Base-by-base conservation (phyloP, 2,797 vertebrate genomes). In the Enteromius radiatus region DNA sequence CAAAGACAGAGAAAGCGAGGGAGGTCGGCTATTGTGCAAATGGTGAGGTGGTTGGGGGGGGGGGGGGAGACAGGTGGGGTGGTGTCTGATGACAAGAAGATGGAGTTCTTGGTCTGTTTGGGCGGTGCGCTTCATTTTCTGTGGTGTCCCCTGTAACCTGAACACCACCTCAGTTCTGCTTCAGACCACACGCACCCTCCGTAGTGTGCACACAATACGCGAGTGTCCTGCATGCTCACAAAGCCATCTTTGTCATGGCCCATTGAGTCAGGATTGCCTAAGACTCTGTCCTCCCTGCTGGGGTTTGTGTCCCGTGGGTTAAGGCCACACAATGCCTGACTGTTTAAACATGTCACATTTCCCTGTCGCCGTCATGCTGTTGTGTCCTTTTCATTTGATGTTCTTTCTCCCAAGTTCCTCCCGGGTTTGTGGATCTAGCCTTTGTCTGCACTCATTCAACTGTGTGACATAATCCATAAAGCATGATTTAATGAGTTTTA, bases 241-340 rank as follows among this genome's bases (percentile, higher is more conserved):
- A 85, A 76, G 81, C 54, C 69, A 84, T 74, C 81, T 83, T 88
- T 86, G 85, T 86, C 65, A 67, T 71, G 76, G 75, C 52, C 59
- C 76, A 45, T 75, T 73, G 63, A 84, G 69, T 83, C 65, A 82
- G 70, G 67, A 76, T 80, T 82, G 82, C 69, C 79, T 78, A 82
- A 80, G 76, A 84, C 52, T 69, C 47, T 56, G 67, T 81, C 67
- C 63, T 67, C 71, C 56, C 84, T 54, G 52, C 67, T 41, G 69
- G 59, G 69, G 76, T 63, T 73, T 54, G 80, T 33, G 75, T 85
- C 84, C 80, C 76, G 74, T 74, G 78, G 54, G 74, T 74, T 70
- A 65, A 75, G 70, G 76, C 76, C 70, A 80, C 70, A 85, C 81
- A 85, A 86, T 71, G 64, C 43, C 76, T 65, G 65, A 71, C 84